These are phyloP conservation scores for Trichomalopsis sarcophagae DNA, from an alignment of 1,140 invertebrate species.

Conservation along the genomic window DNA sequence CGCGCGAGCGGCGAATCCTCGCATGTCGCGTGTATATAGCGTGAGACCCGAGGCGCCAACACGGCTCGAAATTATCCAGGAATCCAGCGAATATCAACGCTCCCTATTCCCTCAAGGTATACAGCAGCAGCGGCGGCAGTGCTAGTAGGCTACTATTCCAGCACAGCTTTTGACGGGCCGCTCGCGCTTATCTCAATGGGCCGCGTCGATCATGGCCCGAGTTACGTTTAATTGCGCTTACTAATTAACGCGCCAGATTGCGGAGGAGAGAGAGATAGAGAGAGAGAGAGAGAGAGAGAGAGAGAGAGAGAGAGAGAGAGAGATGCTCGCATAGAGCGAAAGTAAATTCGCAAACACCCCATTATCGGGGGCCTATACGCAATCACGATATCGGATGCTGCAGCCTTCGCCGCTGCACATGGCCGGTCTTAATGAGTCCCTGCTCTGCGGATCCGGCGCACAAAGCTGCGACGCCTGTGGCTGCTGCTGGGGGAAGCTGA, in stretches of 20 bases:
- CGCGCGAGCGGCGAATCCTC: background rate
- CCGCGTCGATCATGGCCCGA: constrained; percentile 16
- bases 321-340: constrained; percentile 17
- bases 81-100: background rate
- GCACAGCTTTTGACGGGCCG: constrained; percentile 17
- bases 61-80: background rate
- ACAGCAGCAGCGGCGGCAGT: background rate
- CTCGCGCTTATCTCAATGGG: constrained; percentile 1
- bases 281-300: background rate
- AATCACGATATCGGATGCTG: constrained; percentile 20
- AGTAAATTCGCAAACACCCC: constrained; percentile 44
- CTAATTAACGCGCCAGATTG: constrained; percentile 37
- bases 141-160: background rate
- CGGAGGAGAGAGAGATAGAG: background rate
- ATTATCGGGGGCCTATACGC: constrained; percentile 50
- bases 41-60: background rate
- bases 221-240: constrained; percentile 38
- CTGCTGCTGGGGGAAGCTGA: background rate
- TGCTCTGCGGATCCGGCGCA: background rate
- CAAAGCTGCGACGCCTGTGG: constrained; percentile 8
- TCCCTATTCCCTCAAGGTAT: background rate
- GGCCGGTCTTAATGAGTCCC: constrained; percentile 32
- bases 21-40: background rate
- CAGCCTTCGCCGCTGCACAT: background rate
- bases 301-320: constrained; percentile 48